phyloP scores from a whole-genome alignment of 2,797 vertebrate species.

The Simalia tracyae region DNA sequence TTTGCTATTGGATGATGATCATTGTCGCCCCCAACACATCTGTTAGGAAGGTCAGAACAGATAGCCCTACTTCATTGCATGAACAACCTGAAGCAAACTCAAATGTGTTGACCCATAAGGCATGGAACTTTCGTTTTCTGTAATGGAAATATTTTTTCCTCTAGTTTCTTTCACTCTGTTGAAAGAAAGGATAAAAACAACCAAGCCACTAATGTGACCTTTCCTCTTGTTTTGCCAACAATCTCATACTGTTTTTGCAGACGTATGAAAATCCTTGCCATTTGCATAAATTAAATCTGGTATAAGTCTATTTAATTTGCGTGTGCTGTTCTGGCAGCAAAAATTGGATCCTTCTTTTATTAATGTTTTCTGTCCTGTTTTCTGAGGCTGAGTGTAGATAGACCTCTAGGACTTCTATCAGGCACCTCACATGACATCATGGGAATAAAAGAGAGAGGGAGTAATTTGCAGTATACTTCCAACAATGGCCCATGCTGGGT shows the following conservation, averaged over 20 bases:
- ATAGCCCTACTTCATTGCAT: not conserved
- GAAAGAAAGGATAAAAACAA: not conserved
- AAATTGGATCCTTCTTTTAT: not conserved
- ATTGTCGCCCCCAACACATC: not conserved
- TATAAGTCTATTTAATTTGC: not conserved
- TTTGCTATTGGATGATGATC: too few species aligned
- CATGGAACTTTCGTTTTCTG: not conserved
- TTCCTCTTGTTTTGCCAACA: not conserved
- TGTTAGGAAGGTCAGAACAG: not conserved
- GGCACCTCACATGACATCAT: not conserved
- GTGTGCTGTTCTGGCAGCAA: not conserved
- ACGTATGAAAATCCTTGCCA: not conserved
- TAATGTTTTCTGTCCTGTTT: not conserved
- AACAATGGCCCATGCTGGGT: constrained; percentile 1
- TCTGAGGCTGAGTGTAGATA: not conserved
- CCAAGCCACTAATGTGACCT: not conserved
- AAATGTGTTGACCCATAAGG: not conserved
- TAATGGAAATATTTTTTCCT: not conserved
- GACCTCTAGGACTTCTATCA: not conserved
- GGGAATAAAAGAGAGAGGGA: constrained; percentile 11
- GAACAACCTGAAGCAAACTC: not conserved
- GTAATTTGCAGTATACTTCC: constrained; percentile 9
- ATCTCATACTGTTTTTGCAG: not conserved
- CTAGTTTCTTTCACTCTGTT: not conserved
- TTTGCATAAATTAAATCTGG: constrained; percentile 15